phyloP scores from a whole-genome alignment of 2,113 vertebrate species.

The Lepisosteus oculatus region DNA sequence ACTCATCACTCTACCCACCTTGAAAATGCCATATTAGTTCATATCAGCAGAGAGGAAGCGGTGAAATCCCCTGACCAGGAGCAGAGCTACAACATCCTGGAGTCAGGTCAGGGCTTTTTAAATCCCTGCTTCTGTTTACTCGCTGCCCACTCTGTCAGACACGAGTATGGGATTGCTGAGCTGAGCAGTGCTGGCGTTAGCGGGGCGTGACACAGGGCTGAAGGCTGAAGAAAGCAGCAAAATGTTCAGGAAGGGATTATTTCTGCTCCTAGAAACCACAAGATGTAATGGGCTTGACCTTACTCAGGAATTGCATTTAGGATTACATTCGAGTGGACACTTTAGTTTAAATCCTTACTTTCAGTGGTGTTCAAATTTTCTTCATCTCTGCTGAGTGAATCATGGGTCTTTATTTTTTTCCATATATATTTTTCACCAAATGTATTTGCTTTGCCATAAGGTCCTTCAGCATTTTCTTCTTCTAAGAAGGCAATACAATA shows the following conservation, averaged over 20 bases:
- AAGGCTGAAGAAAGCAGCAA: neutral
- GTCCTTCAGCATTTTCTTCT: no score
- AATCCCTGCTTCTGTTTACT: neutral
- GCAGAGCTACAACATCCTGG: neutral
- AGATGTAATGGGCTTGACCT: constrained; percentile 16
- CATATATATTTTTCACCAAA: no score
- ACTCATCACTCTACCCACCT: neutral
- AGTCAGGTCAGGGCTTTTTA: neutral
- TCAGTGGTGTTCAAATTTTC: neutral
- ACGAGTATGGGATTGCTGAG: neutral
- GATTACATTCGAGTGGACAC: constrained; percentile 14
- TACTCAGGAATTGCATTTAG: constrained; percentile 2
- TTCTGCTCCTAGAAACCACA: neutral
- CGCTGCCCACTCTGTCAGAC: neutral
- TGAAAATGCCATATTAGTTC: neutral
- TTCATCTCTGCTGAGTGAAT: neutral
- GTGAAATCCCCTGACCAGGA: neutral
- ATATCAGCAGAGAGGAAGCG: neutral
- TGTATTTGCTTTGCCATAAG: no score
- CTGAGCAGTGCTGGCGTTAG: neutral
- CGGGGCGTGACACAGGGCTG: neutral
- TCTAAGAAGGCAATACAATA: no score
- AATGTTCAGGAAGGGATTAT: neutral
- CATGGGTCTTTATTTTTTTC: no score
- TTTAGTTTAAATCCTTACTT: neutral